A percentile compares a stretch with the other conserved stretches of the same genome.
These are phyloP conservation scores for Mycetomoellerius zeteki DNA, from an alignment of 1,140 invertebrate species.

Conservation along the genomic window DNA sequence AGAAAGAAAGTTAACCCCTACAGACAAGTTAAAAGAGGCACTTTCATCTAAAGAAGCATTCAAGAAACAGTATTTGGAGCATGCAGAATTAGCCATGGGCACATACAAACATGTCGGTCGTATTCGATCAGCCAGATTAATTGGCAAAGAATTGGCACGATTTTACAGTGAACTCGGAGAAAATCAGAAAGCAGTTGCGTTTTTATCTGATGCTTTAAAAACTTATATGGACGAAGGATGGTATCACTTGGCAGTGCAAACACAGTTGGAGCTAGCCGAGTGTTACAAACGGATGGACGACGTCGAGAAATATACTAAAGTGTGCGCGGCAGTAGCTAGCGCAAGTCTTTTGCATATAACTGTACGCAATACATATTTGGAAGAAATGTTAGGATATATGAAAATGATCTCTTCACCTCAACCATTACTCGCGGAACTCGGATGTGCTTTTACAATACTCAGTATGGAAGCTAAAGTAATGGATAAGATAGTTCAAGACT, in stretches of 20 bases:
- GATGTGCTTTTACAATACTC: slow-evolving; percentile 85
- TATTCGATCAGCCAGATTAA: slow-evolving; percentile 93
- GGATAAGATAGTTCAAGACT: slow-evolving; percentile 88
- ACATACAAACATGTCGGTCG: slow-evolving; percentile 98
- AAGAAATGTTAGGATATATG: slow-evolving; percentile 91
- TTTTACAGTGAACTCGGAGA: slow-evolving; percentile 96
- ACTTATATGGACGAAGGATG: slow-evolving; percentile 96
- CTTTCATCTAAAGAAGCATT: slow-evolving; percentile 96
- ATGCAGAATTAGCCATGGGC: slow-evolving; percentile 97
- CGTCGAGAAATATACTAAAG: slow-evolving; percentile 91
- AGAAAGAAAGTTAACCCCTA: slow-evolving; percentile 89
- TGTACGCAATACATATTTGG: slow-evolving; percentile 91
- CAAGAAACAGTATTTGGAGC: slow-evolving; percentile 96
- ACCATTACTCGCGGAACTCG: slow-evolving; percentile 80
- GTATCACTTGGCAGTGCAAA: slow-evolving; percentile 93
- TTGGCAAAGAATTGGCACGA: slow-evolving; percentile 95
- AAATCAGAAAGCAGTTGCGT: slow-evolving; percentile 95
- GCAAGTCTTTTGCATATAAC: slow-evolving; percentile 91
- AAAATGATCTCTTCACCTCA: slow-evolving; percentile 87
- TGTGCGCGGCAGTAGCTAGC: slow-evolving; percentile 93
- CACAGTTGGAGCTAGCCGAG: slow-evolving; percentile 93
- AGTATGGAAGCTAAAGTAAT: slow-evolving; percentile 86
- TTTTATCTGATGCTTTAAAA: slow-evolving; percentile 94
- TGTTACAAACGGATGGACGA: slow-evolving; percentile 94
- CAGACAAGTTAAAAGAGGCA: slow-evolving; percentile 96